Evolutionary conservation across 2,888 invertebrate genomes (phyloP), one percentile per base, ranked within the genome.

Genomic region (Uloborus plumipes): DNA sequence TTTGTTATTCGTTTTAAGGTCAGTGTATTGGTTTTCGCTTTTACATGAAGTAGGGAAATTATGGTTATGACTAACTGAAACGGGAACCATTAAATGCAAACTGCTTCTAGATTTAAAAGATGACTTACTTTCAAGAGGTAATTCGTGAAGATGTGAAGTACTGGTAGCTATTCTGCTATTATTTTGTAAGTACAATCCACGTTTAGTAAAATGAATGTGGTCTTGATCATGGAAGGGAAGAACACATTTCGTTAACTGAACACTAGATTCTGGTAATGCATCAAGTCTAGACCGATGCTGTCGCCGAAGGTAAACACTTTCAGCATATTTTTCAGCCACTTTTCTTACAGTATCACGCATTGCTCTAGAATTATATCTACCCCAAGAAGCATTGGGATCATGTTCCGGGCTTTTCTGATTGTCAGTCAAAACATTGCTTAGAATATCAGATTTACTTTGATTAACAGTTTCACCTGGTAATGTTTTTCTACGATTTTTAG

Each of bases 361-460:
- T 39, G 83, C 83, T 67, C 77, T 58, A 0, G 83, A 77, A 73
- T 76, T 77, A 69, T 83, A 83, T 18, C 77, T 39, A n/a, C 83
- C 83, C 82, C 83, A 83, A 26, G 83, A 83, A n/a, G 83, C 83
- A 73, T 83, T 83, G 15, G 83, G 83, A 69, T 83, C 83, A n/a
- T 49, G 67, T 18, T 77, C 83, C 6, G 58, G 59, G 51, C 72
- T 77, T 47, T 50, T 47, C 15, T 70, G 67, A 26, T 50, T 62
- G 53, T 67, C 64, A 31, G 61, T 4, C 1, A 49, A 16, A 7
- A 20, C 51, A 49, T 2, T 39, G 15, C 11, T 61, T 7, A 22
- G n/a, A 26, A 9, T 50, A 2, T 26, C 4, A 53, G 70, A 11
- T 20, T 62, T 61, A 22, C 20, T 22, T 50, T 59, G 2, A 13